Percentiles rank a stretch among this genome's conserved stretches.
These are phyloP conservation scores for Danionella dracula DNA, from an alignment of 2,797 vertebrate genomes.

Conservation along the genomic window DNA sequence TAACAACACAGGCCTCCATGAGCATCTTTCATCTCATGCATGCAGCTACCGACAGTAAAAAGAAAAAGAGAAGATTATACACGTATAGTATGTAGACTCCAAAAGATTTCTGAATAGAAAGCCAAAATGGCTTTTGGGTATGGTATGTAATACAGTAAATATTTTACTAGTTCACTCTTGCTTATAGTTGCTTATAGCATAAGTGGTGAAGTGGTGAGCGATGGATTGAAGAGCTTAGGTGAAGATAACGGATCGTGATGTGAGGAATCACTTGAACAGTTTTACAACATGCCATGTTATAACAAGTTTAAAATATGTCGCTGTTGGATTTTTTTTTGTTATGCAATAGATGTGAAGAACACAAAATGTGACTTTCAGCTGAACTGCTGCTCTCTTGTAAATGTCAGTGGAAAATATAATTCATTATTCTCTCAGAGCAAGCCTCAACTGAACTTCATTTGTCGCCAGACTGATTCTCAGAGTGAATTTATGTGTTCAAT, in stretches of 20 bases:
- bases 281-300: no score
- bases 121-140: neutral
- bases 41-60: neutral
- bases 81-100: neutral
- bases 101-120: neutral
- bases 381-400: neutral
- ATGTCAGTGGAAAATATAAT: neutral
- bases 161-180: no score
- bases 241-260: no score
- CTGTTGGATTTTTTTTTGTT: neutral
- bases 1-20: constrained; percentile 1
- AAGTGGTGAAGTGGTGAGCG: no score
- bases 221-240: no score
- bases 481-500: neutral
- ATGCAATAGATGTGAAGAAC: neutral
- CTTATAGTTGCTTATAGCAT: no score
- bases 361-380: neutral
- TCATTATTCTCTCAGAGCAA: constrained; percentile 7
- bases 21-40: neutral
- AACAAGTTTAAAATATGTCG: no score
- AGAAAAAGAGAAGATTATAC: no score
- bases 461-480: constrained; percentile 3
- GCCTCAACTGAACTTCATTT: constrained; percentile 13
- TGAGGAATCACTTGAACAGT: no score
- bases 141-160: no score